Conservation (phyloP, 1,140 invertebrate genomes). For the Sipha flava region DNA sequence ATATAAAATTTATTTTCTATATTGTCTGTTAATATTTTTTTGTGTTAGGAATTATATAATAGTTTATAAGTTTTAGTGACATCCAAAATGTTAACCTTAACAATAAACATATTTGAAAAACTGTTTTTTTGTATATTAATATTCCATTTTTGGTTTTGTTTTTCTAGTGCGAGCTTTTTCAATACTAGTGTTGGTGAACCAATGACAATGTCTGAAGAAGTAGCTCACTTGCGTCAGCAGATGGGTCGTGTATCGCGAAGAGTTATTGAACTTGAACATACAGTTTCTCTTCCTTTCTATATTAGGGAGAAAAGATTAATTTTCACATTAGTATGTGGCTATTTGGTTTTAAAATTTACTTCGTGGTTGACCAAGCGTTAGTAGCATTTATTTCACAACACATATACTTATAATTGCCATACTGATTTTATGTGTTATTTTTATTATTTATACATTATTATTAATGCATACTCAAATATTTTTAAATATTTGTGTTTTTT, state of each 20-base stretch:
- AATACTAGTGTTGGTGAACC: conserved; percentile 2
- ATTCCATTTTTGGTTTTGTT: not conserved
- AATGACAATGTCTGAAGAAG: conserved; percentile 19
- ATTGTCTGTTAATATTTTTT: too few species aligned
- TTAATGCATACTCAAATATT: not conserved
- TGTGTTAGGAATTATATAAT: not conserved
- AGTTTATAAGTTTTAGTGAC: not conserved
- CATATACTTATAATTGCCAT: not conserved
- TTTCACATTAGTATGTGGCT: not conserved
- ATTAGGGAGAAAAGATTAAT: conserved; percentile 9
- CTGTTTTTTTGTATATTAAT: not conserved
- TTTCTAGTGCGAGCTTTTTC: conserved; percentile 8
- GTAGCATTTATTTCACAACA: not conserved
- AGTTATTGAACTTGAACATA: conserved; percentile 22
- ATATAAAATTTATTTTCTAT: too few species aligned
- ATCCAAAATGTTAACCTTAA: not conserved
- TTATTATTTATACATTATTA: not conserved
- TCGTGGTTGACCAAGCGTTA: conserved; percentile 18
- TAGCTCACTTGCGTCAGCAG: conserved; percentile 10
- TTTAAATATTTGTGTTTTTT: not conserved
- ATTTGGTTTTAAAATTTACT: conserved; percentile 2
- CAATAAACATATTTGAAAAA: not conserved
- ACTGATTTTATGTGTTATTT: not conserved
- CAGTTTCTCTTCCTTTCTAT: not conserved
- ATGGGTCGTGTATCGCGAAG: not conserved